Evolutionary conservation across 2,797 vertebrate genomes (phyloP), one percentile per base, ranked within the genome.

Genomic region (Gallinago solitaria): DNA sequence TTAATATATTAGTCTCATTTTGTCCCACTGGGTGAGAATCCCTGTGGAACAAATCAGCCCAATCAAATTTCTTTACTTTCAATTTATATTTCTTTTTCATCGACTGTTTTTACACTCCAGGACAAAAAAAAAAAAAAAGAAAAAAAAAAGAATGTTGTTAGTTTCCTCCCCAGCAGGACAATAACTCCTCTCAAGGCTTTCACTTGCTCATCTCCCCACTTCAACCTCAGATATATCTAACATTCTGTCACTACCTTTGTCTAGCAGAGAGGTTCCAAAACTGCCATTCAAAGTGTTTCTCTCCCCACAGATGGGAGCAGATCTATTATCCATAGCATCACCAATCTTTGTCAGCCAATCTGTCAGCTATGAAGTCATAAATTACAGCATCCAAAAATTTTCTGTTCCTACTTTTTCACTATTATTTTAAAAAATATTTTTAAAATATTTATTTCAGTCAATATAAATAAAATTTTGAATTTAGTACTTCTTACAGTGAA

Each of bases 281-380:
- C 91, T 95, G 89, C 93, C 87, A 96, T 95, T 96, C 89, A 86
- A 96, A 96, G 77, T 94, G 77, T 94, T 95, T 95, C 88, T 88
- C 77, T 96, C 77, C 77, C 90, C 70, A 88, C 90, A 96, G 93
- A 93, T 95, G 93, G 95, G 51, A 95, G 39, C 89, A 95, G 70
- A 95, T 95, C 83, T 91, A 93, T 95, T 94, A 96, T 95, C 93
- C 88, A 94, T 94, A 95, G 83, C 91, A 91, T 95, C 83, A 95
- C 87, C 90, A 91, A 27, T 95, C 94, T 93, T 96, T 96, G 95
- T 95, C 95, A 96, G 88, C 87, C 91, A 95, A 94, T 97, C 91
- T 96, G 93, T 90, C 94, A 97, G 77, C 83, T 91, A 95, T 94
- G 94, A 95, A 95, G 92, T 91, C 92, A 95, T 95, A 95, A 95